phyloP scores from a whole-genome alignment of 2,113 vertebrate genomes.

The Dasyurus viverrinus region DNA sequence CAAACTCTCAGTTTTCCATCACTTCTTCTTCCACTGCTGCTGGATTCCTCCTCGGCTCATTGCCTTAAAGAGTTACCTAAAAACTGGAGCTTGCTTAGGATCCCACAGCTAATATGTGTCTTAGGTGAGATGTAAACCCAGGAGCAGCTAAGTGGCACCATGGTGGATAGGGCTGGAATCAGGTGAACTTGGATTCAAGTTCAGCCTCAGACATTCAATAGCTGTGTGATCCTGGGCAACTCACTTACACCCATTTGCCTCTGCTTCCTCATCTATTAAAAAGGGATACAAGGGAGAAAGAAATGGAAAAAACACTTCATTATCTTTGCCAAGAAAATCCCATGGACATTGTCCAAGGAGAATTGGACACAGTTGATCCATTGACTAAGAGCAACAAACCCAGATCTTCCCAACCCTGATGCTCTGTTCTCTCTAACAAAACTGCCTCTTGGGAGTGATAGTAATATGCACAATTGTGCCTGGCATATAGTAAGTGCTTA shows the following conservation, averaged over 20 bases:
- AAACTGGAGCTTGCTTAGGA: neutral
- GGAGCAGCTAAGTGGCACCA: neutral
- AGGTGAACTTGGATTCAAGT: neutral
- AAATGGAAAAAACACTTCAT: neutral
- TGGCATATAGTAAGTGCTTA: neutral
- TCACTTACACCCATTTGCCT: neutral
- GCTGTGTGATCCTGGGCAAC: neutral
- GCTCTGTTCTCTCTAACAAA: neutral
- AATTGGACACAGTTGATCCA: neutral
- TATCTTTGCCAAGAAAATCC: neutral
- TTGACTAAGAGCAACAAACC: neutral
- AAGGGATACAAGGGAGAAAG: neutral
- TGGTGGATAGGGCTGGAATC: too few species aligned
- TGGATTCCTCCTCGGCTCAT: neutral
- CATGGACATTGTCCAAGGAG: neutral
- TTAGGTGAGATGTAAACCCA: neutral
- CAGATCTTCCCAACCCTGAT: neutral
- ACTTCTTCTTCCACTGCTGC: neutral
- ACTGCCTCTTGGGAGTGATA: neutral
- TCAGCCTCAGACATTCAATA: neutral
- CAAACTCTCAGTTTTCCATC: neutral
- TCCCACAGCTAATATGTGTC: neutral
- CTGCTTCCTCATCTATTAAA: neutral
- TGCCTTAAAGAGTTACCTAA: neutral
- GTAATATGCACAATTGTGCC: neutral